These are phyloP conservation scores for Frankliniella fusca DNA, from an alignment of 2,888 invertebrate genomes.

Conservation along the genomic window DNA sequence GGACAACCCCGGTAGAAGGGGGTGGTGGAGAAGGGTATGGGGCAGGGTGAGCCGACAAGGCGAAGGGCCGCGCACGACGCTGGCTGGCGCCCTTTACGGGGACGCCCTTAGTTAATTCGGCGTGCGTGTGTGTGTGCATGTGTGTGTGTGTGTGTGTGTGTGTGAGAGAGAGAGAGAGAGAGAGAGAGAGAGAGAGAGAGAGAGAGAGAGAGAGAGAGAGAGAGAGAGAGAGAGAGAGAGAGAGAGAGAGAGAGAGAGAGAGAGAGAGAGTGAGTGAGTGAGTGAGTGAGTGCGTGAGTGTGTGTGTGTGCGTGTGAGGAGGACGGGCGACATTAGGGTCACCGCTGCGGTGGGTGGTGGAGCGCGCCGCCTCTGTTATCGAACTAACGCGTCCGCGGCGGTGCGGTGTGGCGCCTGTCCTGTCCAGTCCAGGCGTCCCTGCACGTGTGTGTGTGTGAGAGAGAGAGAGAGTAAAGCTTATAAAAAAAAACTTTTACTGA, in stretches of 20 bases:
- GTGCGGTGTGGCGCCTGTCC: no score
- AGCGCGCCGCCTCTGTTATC: neutral
- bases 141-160: neutral
- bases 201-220: constrained; percentile 14
- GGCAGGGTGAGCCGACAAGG: neutral
- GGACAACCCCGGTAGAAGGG: neutral
- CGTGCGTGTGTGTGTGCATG: neutral
- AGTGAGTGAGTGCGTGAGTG: neutral
- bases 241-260: constrained; percentile 14
- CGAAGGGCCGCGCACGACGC: neutral
- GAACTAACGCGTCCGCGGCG: neutral
- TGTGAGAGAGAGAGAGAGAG: constrained; percentile 3
- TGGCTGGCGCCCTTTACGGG: neutral
- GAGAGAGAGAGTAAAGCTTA: no score
- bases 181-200: constrained; percentile 18
- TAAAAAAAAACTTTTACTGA: no score
- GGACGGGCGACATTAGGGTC: neutral
- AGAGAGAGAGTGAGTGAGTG: neutral
- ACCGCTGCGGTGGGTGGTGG: neutral
- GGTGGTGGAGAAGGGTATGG: neutral
- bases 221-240: neutral
- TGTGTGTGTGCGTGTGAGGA: neutral
- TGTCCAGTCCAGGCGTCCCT: no score
- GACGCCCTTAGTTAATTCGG: neutral
- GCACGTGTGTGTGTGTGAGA: no score